These are phyloP conservation scores for Anthonomus grandis DNA, from an alignment of 1,140 invertebrate species.

Conservation along the genomic window DNA sequence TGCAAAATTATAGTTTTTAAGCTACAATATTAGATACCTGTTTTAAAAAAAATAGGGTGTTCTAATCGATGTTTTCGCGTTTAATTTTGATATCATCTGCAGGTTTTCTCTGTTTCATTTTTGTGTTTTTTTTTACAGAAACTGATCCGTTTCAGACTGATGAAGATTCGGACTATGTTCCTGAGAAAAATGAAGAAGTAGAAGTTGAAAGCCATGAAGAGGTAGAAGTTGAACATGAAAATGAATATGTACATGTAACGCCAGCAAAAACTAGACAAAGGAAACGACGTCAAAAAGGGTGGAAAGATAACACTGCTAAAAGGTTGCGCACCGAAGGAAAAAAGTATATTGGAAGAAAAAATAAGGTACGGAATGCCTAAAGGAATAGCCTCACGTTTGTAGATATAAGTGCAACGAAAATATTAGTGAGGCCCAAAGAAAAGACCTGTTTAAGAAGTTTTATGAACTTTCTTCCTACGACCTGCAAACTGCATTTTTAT, in stretches of 20 bases:
- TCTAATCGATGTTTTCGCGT: background rate
- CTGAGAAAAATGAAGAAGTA: conserved; percentile 3
- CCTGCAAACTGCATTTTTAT: too few species aligned
- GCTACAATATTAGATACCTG: too few species aligned
- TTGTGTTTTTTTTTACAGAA: background rate
- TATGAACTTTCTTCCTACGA: too few species aligned
- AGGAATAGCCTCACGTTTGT: background rate
- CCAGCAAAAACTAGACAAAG: too few species aligned
- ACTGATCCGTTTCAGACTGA: too few species aligned
- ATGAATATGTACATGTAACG: too few species aligned
- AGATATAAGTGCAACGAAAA: background rate
- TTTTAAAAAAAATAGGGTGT: background rate
- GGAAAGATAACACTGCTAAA: background rate
- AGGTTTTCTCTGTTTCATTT: background rate
- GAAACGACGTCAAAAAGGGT: too few species aligned
- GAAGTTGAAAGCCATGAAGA: background rate
- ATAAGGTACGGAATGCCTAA: background rate
- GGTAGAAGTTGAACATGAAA: background rate
- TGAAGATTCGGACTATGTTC: too few species aligned
- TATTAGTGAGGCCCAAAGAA: too few species aligned
- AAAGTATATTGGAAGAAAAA: background rate
- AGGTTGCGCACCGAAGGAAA: background rate
- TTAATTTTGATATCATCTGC: background rate
- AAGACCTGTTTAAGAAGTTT: too few species aligned
- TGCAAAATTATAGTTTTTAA: too few species aligned